Evolutionary conservation across 2,888 invertebrate genomes (phyloP), one percentile per base, ranked within the genome.

Genomic region (Papilio protenor): DNA sequence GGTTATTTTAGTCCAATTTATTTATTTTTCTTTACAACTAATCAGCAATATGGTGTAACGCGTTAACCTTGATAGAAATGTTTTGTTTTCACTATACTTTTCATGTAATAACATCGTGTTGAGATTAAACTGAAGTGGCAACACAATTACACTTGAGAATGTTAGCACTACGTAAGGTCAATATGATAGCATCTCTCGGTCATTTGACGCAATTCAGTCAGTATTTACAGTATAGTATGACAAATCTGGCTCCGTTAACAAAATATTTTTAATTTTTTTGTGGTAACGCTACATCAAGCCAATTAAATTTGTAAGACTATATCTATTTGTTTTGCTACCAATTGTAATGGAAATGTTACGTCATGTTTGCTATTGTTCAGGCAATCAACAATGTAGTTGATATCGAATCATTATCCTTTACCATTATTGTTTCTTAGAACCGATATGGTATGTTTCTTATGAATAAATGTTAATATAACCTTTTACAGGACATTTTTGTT

Each of bases 121-220:
- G 40, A 8, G 77, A 66, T 76, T 64, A 61, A 12, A n/a, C 14
- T 61, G 72, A 61, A 76, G 69, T 70, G 57, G 64, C 64, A 64
- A 18, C 18, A 64, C 64, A 64, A 64, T 64, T 64, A 64, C 64
- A 64, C 27, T 64, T 64, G 64, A 64, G 33, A 40, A 40, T 40
- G 40, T 40, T 6, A 40, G 40, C 40, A 64, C 64, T 8, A 18
- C 21, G 27, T 69, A 61, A 40, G 40, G 40, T 40, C 52, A 18
- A 72, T 76, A 76, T 52, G 47, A 49, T 61, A 33, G 71, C 27
- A 8, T 47, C 71, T 70, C 33, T 52, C 61, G 64, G 10, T 55
- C 16, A 33, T 27, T 75, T 69, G 70, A 76, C 75, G 75, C 75
- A 76, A 76, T 57, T 70, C 5, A 45, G 23, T n/a, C 45, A 45